These are phyloP conservation scores for Cossypha caffra DNA, from an alignment of 2,797 vertebrate species.

Conservation along the genomic window DNA sequence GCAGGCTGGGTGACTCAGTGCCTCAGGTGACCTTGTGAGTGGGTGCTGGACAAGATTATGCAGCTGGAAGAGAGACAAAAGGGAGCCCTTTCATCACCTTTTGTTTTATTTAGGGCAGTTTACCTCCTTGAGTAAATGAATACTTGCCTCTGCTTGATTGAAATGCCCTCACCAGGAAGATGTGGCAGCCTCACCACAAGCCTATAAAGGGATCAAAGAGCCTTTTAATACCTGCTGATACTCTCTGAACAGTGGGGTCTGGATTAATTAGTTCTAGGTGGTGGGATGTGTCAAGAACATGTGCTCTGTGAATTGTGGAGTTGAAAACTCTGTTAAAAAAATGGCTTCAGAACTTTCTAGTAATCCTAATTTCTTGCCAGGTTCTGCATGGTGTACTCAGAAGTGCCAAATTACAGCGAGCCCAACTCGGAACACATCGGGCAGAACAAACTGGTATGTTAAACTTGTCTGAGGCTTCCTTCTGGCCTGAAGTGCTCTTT, in stretches of 20 bases:
- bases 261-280: background rate
- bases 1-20: background rate
- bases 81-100: background rate
- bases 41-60: background rate
- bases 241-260: background rate
- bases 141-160: background rate
- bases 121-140: background rate
- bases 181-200: background rate
- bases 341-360: background rate
- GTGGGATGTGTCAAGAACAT: background rate
- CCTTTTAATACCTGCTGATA: background rate
- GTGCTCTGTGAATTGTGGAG: background rate
- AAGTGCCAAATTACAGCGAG: conserved; percentile 98
- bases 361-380: conserved; percentile 73
- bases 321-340: background rate
- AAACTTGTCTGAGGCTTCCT: background rate
- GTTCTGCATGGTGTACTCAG: conserved; percentile 99
- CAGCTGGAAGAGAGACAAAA: background rate
- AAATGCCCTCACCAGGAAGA: background rate
- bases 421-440: conserved; percentile 88
- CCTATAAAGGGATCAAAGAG: background rate
- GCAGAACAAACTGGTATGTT: conserved; percentile 91
- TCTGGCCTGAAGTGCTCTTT: background rate
- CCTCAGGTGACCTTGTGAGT: background rate
- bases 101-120: background rate